phyloP scores from a whole-genome alignment of 2,888 invertebrate genomes.

The Phengaris alcon region DNA sequence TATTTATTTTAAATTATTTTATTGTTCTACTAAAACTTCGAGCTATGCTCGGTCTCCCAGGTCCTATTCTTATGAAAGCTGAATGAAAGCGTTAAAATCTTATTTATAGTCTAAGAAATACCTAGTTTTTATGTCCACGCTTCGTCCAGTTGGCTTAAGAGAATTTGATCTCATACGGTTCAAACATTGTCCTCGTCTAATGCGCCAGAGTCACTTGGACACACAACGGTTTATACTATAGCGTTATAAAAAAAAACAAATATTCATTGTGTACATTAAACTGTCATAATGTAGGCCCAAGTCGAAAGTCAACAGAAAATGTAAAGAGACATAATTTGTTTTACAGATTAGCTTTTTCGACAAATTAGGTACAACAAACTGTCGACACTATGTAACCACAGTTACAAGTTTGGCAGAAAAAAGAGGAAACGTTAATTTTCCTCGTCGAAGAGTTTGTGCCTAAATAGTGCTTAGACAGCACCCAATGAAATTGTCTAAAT shows the following conservation, averaged over 20 bases:
- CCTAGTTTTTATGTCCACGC: too few relatives aligned
- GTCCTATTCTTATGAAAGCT: too few relatives aligned
- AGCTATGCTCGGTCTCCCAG: too few relatives aligned
- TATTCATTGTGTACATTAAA: constrained; percentile 22
- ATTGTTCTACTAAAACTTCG: too few relatives aligned
- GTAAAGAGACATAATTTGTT: constrained; percentile 25
- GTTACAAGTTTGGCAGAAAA: neutral
- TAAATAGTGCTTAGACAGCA: neutral
- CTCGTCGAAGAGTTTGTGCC: neutral
- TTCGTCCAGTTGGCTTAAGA: neutral
- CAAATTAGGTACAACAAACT: neutral
- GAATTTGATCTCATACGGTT: neutral
- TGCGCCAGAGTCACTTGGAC: constrained; percentile 1
- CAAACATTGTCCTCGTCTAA: neutral
- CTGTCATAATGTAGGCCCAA: constrained; percentile 23
- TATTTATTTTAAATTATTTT: too few relatives aligned
- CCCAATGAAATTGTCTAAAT: neutral
- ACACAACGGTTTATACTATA: constrained; percentile 21
- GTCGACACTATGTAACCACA: neutral
- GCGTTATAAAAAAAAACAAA: constrained; percentile 22
- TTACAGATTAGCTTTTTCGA: constrained; percentile 24
- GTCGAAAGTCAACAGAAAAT: constrained; percentile 22
- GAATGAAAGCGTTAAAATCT: too few relatives aligned
- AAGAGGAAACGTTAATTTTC: neutral
- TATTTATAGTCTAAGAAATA: too few relatives aligned